Evolutionary conservation across 1,140 invertebrate genomes (phyloP), one percentile per base, ranked within the genome.

Genomic region (Lethrus apterus): DNA sequence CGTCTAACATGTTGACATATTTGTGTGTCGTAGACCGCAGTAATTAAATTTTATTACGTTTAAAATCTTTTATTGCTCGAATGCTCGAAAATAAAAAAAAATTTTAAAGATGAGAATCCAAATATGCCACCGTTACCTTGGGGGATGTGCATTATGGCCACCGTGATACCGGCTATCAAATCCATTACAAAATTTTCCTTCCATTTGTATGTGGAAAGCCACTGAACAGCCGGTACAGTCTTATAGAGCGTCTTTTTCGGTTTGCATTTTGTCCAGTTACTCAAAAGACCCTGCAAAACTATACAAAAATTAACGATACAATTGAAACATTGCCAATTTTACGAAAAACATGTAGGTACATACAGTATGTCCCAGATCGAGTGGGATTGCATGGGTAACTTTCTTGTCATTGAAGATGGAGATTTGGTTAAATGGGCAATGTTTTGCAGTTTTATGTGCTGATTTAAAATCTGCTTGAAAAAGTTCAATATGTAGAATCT

Each of bases 111-210:
- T 32, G 13, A 23, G 2, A 13, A 21, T 15, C 23, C n/a, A 14
- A 13, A 42, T 9, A 14, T 7, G 15, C 2, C n/a, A 7, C 13
- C 13, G 9, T 29, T 48, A 79, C 85, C 89, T 76, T 94, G 92
- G 0, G 91, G 90, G 64, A 95, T 91, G 59, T 94, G 89, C 83
- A 95, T 89, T 48, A 94, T 81, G n/a, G 86, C 87, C 4, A 92
- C 84, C 1, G 90, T 94, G 32, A 89, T 71, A 3, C 91, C 92
- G 3, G 85, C 75, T 14, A 84, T 76, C 5, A 86, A 58, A 68
- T 90, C 86, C 2, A 75, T 70, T 0, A 80, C 46, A 15, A 86
- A 66, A 60, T 82, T 70, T 30, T 73, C 63, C 52, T 74, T 76
- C 65, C 76, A 71, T 36, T 76, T 76, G 68, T 90, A 90, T 34